Evolutionary conservation across 2,888 invertebrate genomes (phyloP), one percentile per base, ranked within the genome.

Genomic region (Cecidostiba fungosa): DNA sequence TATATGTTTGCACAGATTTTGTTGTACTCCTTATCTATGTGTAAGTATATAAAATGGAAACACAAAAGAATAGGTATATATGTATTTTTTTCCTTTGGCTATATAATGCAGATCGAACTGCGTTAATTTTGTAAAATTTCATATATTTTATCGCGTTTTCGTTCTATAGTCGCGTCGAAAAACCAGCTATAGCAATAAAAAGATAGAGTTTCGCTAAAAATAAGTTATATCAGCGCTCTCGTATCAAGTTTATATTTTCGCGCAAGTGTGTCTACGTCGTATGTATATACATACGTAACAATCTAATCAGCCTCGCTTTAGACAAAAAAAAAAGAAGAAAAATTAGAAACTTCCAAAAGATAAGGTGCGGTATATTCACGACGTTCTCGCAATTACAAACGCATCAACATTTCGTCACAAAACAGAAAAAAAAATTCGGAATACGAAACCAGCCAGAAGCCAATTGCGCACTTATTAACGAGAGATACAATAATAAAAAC

Each of bases 1-100:
- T 59, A 23, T 16, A n/a, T 74, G 76, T 76, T 82, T 81, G 19
- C 43, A 39, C 10, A 59, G 73, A 80, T 80, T 59, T 59, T 36
- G 54, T 73, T 81, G n/a, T 62, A 74, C n/a, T 74, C 29, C 19
- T 73, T 36, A 80, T 73, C 73, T 43, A 14, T 39, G 6, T 47
- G 12, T 12, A n/a, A 1, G 16, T 4, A 19, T 19, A 3, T 50
- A 32, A 26, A 43, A 19, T 19, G 32, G 59, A 81, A 5, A 70
- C 3, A 8, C 16, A 32, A 59, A 54, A 36, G 29, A 54, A 54
- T 54, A n/a, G 32, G 14, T 26, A n/a, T 69, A 26, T n/a, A 10
- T 23, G 32, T 62, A 69, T n/a, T n/a, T n/a, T n/a, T n/a, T n/a
- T n/a, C n/a, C n/a, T n/a, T n/a, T n/a, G n/a, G n/a, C n/a, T n/a